phyloP scores from a whole-genome alignment of 1,140 invertebrate genomes.

The Zaprionus nigranus region DNA sequence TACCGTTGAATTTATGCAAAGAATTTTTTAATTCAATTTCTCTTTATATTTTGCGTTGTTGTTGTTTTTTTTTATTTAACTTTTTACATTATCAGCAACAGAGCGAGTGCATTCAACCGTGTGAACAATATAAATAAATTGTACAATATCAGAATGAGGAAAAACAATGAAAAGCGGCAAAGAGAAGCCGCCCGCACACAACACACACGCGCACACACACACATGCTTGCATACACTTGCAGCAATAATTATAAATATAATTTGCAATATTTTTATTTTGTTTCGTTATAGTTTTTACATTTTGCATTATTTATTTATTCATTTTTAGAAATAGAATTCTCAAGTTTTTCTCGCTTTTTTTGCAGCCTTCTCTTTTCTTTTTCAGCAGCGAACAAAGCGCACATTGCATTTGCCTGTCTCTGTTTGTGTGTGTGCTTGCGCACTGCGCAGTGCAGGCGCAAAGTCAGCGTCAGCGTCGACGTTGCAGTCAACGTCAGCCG shows the following conservation, averaged over 20 bases:
- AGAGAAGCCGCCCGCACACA: neutral
- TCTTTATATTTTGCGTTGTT: neutral
- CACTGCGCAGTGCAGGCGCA: slow-evolving; percentile 69
- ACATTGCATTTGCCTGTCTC: slow-evolving; percentile 26
- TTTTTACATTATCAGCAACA: slow-evolving; percentile 57
- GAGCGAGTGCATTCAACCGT: slow-evolving; percentile 70
- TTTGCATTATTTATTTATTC: slow-evolving; percentile 17
- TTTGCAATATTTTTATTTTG: neutral
- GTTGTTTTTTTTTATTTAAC: slow-evolving; percentile 12
- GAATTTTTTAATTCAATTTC: neutral
- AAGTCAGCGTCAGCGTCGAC: slow-evolving; percentile 14
- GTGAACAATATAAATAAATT: slow-evolving; percentile 25
- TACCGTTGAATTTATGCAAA: neutral
- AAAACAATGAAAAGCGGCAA: neutral
- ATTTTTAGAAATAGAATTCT: slow-evolving; percentile 43
- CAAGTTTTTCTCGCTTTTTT: slow-evolving; percentile 38
- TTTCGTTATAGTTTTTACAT: neutral
- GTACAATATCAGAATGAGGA: slow-evolving; percentile 11
- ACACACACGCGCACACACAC: neutral
- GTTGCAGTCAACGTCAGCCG: slow-evolving; percentile 14
- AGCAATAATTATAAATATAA: neutral
- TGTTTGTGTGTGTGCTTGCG: slow-evolving; percentile 63
- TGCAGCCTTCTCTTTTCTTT: slow-evolving; percentile 15
- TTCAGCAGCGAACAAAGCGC: slow-evolving; percentile 66
- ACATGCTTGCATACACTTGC: neutral